A percentile compares a stretch with the other conserved stretches of the same genome.
Evolutionary conservation across 2,113 vertebrate genomes (phyloP).

Genomic region (Pavo muticus): DNA sequence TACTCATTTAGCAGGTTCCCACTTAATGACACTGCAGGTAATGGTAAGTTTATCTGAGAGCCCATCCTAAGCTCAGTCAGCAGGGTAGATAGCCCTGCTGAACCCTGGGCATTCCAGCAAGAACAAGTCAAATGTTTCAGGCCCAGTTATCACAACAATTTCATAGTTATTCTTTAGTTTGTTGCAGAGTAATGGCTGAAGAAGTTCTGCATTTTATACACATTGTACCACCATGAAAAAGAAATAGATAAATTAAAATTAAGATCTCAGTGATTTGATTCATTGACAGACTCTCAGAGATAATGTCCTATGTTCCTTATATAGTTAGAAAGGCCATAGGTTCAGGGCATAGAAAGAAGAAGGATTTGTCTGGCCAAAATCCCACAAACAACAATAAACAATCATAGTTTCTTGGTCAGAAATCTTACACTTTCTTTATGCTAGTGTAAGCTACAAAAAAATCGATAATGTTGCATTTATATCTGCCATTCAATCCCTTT

Average conservation of each 20-base stretch:
- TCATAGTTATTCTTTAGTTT: background rate
- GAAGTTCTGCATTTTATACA: background rate
- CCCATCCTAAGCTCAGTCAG: rapidly evolving
- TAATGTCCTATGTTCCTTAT: background rate
- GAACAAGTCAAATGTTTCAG: background rate
- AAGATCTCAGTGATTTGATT: background rate
- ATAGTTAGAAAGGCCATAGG: background rate
- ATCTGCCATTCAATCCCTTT: background rate
- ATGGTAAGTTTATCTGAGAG: background rate
- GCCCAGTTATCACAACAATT: background rate
- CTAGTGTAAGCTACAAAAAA: background rate
- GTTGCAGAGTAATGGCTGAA: background rate
- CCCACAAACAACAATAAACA: background rate
- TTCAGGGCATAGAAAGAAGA: background rate
- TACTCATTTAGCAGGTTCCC: background rate
- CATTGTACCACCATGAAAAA: background rate
- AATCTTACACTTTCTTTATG: background rate
- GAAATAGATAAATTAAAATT: background rate
- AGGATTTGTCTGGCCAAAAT: background rate
- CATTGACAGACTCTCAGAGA: background rate
- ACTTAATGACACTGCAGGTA: background rate
- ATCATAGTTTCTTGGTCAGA: background rate
- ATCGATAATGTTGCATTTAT: background rate
- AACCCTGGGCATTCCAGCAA: background rate
- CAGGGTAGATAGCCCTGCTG: background rate